Percentiles rank a stretch among this genome's conserved stretches.
Evolutionary conservation across 2,797 vertebrate species (phyloP).

Genomic region (Nasua narica): DNA sequence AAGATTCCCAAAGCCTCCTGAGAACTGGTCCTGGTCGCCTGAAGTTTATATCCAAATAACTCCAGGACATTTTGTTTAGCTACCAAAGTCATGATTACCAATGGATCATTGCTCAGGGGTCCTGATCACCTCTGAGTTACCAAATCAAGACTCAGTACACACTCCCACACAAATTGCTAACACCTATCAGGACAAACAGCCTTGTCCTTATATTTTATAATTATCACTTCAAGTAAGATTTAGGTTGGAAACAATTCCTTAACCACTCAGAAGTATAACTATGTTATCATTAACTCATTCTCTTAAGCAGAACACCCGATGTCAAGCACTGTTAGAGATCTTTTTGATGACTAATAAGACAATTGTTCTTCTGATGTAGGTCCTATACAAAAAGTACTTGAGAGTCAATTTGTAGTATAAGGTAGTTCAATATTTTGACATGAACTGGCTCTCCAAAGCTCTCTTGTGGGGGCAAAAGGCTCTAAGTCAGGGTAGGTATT

Average conservation of each 20-base stretch:
- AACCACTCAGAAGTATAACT: background rate
- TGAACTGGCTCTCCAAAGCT: background rate
- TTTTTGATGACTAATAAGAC: background rate
- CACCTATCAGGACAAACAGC: background rate
- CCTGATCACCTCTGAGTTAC: background rate
- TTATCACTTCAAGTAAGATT: background rate
- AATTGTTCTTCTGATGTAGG: background rate
- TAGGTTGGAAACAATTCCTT: background rate
- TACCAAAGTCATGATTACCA: background rate
- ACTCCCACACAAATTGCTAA: background rate
- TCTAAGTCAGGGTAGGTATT: background rate
- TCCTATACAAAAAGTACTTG: background rate
- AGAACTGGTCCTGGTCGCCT: background rate
- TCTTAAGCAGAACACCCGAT: background rate
- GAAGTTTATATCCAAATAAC: background rate
- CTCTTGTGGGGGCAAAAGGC: background rate
- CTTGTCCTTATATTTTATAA: background rate
- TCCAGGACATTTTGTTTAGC: background rate
- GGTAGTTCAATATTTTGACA: background rate
- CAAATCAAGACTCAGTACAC: background rate
- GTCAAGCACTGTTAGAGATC: background rate
- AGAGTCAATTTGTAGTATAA: background rate
- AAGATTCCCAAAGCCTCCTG: background rate
- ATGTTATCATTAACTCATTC: background rate
- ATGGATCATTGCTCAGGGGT: background rate